Percentiles rank a stretch among this genome's conserved stretches.
Conservation (phyloP, 1,140 invertebrate genomes). For the Protaetia brevitarsis region DNA sequence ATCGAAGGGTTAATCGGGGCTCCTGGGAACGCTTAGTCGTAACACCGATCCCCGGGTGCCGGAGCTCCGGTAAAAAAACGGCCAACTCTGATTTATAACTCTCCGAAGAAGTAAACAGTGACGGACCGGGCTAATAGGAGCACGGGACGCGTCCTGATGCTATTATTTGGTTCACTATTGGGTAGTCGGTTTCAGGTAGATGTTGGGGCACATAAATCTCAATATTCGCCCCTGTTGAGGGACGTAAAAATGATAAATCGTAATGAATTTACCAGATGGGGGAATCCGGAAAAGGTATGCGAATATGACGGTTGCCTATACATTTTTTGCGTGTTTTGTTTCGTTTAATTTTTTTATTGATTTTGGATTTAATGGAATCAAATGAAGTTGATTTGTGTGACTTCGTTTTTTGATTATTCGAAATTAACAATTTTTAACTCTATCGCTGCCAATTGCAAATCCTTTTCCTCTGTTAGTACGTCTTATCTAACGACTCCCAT, state of each 20-base stretch:
- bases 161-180: not conserved
- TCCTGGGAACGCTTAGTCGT: constrained; percentile 42
- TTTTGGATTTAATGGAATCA: too few species aligned
- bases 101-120: not conserved
- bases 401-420: too few species aligned
- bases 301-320: not conserved
- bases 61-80: not conserved
- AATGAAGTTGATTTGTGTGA: too few species aligned
- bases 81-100: not conserved
- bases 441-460: too few species aligned
- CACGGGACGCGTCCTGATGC: not conserved
- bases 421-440: too few species aligned
- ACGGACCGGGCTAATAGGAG: not conserved
- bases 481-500: too few species aligned
- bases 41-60: constrained; percentile 32
- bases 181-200: not conserved
- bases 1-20: constrained; percentile 39
- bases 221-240: not conserved
- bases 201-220: not conserved
- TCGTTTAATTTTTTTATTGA: too few species aligned
- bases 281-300: not conserved
- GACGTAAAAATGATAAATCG: not conserved
- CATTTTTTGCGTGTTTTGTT: too few species aligned
- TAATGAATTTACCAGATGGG: not conserved
- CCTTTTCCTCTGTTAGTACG: too few species aligned